phyloP scores from a whole-genome alignment of 2,888 invertebrate species.

The Meliscaeva auricollis region DNA sequence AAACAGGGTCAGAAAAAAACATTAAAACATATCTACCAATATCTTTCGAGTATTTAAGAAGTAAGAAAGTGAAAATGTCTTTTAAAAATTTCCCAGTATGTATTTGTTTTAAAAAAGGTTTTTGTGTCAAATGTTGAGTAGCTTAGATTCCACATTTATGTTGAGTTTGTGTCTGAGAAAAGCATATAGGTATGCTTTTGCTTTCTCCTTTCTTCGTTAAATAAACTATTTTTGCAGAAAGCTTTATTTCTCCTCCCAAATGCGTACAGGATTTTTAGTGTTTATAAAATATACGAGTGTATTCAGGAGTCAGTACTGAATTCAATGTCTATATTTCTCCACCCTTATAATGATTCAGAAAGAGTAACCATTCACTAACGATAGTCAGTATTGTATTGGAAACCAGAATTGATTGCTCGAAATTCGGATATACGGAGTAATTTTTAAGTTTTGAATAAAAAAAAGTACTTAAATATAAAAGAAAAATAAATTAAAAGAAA shows the following conservation, averaged over 20 bases:
- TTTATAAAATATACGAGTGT: not conserved
- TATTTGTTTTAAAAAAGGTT: no score
- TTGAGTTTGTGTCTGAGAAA: no score
- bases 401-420: constrained; percentile 2
- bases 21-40: no score
- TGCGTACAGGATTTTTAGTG: not conserved
- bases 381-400: constrained; percentile 13
- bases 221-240: not conserved
- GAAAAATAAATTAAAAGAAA: not conserved
- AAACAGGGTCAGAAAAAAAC: no score
- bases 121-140: no score
- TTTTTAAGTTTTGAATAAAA: not conserved
- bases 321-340: not conserved
- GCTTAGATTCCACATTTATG: no score
- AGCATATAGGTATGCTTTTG: not conserved
- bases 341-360: not conserved
- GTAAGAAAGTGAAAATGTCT: no score
- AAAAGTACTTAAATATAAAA: not conserved
- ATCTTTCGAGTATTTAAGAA: no score
- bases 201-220: no score
- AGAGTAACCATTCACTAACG: not conserved
- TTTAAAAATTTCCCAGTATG: no score
- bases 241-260: not conserved
- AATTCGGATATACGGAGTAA: not conserved
- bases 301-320: constrained; percentile 5